Base-by-base conservation (phyloP, 2,888 invertebrate species). In the Strigamia crassipes region DNA sequence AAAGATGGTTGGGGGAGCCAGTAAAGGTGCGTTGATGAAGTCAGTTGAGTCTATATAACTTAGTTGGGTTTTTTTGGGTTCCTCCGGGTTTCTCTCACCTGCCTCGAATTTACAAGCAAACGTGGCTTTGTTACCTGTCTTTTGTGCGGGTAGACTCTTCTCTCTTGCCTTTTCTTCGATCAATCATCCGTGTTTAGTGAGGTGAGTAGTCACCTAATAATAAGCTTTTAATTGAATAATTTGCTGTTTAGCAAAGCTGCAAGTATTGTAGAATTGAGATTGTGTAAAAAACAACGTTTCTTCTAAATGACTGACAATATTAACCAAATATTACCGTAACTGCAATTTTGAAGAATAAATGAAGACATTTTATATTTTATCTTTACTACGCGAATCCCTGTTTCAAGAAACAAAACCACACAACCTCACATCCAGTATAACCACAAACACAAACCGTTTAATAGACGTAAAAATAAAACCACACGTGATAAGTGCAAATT, bases 191-290 rank as follows among this genome's bases (percentile, higher is more conserved):
- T 51, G 61, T 61, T 61, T 61, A 61, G 21, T 18, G 61, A 18
- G 61, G 21, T 18, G 61, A 18, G 42, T 46, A 61, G 21, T 23
- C 23, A 21, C 18, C 61, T 18, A 23, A 61, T 21, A 61, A 61
- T 61, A 61, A 61, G 61, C 18, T 61, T 61, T 46, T 61, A 61
- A 61, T 61, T 61, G 61, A 61, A 61, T 21, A 61, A 61, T 61
- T 61, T 61, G 61, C 61, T 61, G 61, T 46, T 46, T 46, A 13
- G 12, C 13, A 12, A 46, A 12, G 3, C 42, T 46, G n/a, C n/a
- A n/a, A n/a, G n/a, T n/a, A n/a, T n/a, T n/a, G n/a, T n/a, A n/a
- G n/a, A n/a, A n/a, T n/a, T n/a, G n/a, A n/a, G n/a, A n/a, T n/a
- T n/a, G n/a, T n/a, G n/a, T n/a, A n/a, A n/a, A n/a, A n/a, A n/a